Evolutionary conservation across 2,888 invertebrate species (phyloP), one percentile per base, ranked within the genome.

Genomic region (Amiota mariae): DNA sequence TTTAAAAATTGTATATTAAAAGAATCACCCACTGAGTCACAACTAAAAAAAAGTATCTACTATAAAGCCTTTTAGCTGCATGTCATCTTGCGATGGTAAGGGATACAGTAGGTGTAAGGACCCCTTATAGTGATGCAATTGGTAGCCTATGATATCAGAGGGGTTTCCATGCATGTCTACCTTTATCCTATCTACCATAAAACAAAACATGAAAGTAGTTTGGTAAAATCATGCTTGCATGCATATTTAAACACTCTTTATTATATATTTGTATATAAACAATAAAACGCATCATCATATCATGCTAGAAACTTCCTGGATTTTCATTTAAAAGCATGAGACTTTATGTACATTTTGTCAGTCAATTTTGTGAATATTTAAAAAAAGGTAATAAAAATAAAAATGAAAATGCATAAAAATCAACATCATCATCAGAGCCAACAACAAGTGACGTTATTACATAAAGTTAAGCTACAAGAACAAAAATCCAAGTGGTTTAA

Each of bases 401-500:
- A 24, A 24, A 36, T 36, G 6, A 36, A 66, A 59, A 24, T 24
- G 36, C 70, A 57, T 15, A 12, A 71, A 18, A 54, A 48, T 15
- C 49, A 48, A 46, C 13, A 15, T 15, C 36, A 36, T 6, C 36
- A 36, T n/a, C 36, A 36, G 24, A n/a, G n/a, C n/a, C n/a, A n/a
- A 24, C 24, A 24, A 24, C 24, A 24, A 24, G 24, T 24, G 24
- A 24, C 1, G 24, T 24, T 24, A 3, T 24, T 24, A 24, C 24
- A 24, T 24, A 24, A 24, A 24, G 24, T 24, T 24, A 24, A 24
- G 24, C 24, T 24, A 24, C 24, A 24, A 24, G 24, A 64, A 48
- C 51, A n/a, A 10, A 20, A 13, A 61, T 20, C 36, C 8, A 36
- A 36, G 64, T 84, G 77, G 77, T 70, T 77, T 61, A 70, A 68